phyloP scores from a whole-genome alignment of 2,797 vertebrate genomes.

The Serranus cabrilla region DNA sequence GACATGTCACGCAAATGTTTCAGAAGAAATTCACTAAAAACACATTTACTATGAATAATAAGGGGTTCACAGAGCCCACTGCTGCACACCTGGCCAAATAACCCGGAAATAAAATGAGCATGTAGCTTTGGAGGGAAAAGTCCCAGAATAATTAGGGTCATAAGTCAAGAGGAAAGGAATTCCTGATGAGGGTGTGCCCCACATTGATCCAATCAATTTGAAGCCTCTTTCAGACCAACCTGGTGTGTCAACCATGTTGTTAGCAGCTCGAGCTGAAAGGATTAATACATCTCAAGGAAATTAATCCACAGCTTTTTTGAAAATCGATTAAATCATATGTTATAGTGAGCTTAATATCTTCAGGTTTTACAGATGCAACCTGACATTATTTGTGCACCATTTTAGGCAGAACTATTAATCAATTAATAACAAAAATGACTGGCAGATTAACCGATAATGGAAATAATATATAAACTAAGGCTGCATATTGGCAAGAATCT shows the following conservation, averaged over 20 bases:
- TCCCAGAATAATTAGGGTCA: neutral
- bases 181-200: constrained; percentile 12
- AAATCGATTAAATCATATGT: neutral
- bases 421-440: neutral
- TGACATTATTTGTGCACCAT: neutral
- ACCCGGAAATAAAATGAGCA: neutral
- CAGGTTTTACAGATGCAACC: neutral
- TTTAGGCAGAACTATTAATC: neutral
- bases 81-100: neutral
- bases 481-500: no score
- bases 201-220: constrained; percentile 1
- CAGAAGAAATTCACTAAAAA: neutral
- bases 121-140: neutral
- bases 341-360: neutral
- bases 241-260: neutral
- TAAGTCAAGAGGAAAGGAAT: constrained; percentile 1
- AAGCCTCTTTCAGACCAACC: neutral
- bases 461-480: no score
- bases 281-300: neutral
- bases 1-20: neutral
- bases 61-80: neutral
- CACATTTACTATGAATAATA: neutral
- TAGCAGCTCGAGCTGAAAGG: neutral
- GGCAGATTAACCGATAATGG: no score
- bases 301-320: neutral